Conservation (phyloP, 2,113 vertebrate species). For the Phalacrocorax brasilianus region DNA sequence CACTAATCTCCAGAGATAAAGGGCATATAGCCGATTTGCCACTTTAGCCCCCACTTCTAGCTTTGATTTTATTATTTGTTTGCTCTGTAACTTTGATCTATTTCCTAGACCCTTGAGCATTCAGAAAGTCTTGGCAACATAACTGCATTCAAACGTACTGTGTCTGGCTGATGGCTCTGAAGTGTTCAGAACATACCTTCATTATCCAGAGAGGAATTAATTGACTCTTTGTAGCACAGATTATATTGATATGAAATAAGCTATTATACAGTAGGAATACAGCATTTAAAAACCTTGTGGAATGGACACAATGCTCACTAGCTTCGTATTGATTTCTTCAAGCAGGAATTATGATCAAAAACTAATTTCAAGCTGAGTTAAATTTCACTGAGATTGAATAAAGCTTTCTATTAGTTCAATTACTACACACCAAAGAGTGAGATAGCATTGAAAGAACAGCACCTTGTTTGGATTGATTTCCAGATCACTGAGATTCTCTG, state of each 20-base stretch:
- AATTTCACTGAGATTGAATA: conserved; percentile 51
- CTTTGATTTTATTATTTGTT: conserved; percentile 19
- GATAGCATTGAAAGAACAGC: conserved; percentile 11
- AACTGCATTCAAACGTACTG: neutral
- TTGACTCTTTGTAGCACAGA: neutral
- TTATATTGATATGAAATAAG: conserved; percentile 20
- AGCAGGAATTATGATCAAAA: conserved; percentile 59
- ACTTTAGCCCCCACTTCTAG: neutral
- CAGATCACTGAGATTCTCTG: conserved; percentile 12
- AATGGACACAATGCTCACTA: conserved; percentile 30
- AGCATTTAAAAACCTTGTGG: conserved; percentile 2
- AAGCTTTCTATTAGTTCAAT: conserved; percentile 44
- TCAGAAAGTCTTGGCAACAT: neutral
- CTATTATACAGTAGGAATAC: neutral
- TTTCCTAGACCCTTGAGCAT: neutral
- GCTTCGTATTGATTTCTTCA: conserved; percentile 55
- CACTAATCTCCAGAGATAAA: neutral
- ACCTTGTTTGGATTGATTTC: conserved; percentile 25
- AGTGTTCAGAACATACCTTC: neutral
- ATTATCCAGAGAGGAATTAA: conserved; percentile 29
- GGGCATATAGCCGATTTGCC: neutral
- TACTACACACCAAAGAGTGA: conserved; percentile 10
- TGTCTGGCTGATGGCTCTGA: neutral
- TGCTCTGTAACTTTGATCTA: neutral
- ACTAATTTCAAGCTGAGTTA: conserved; percentile 55